Base-by-base conservation (phyloP, 2,797 vertebrate species). In the Salarias fasciatus region DNA sequence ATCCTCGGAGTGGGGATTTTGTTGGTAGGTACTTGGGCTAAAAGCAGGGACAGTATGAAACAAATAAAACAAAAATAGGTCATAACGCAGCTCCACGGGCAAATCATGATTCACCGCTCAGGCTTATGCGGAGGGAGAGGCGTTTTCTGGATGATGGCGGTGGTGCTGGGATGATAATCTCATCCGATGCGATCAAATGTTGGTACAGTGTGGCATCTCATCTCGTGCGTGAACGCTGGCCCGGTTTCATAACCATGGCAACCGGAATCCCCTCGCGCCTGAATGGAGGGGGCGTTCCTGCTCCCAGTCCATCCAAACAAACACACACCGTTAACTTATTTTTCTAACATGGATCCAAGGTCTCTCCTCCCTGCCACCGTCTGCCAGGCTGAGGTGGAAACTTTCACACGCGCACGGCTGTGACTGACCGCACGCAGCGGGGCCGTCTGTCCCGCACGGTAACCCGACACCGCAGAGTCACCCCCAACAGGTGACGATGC, bases 401-500 rank as follows among this genome's bases (percentile, higher is more conserved):
- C 79, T 83, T 87, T 66, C 52, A 30, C 37, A 0, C 8, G 47
- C 36, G 15, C 42, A 35, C 29, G 54, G 44, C 10, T 36, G 24
- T 62, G 14, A 31, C 2, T 55, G 42, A 62, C 14, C 31, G 2
- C 55, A 42, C 8, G 53, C 54, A 18, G 40, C 18, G 47, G 12
- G 54, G 41, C 41, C 43, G 40, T 46, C 40, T 44, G 80, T 86
- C 63, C 70, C 63, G 37, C 31, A 53, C 43, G 55, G 90, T 83
- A 89, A 93, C 75, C 53, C 33, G 87, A 80, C 57, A 72, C 78
- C 53, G 72, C 83, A 44, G 42, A 51, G 69, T 58, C 14, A 74
- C 65, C 64, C 69, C 69, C 69, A 84, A 91, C 90, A 92, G 90
- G 91, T 92, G 91, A 89, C 79, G 80, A 47, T 63, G 77, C 83